Conservation (phyloP, 2,113 vertebrate genomes). For the Cnemophilus loriae region DNA sequence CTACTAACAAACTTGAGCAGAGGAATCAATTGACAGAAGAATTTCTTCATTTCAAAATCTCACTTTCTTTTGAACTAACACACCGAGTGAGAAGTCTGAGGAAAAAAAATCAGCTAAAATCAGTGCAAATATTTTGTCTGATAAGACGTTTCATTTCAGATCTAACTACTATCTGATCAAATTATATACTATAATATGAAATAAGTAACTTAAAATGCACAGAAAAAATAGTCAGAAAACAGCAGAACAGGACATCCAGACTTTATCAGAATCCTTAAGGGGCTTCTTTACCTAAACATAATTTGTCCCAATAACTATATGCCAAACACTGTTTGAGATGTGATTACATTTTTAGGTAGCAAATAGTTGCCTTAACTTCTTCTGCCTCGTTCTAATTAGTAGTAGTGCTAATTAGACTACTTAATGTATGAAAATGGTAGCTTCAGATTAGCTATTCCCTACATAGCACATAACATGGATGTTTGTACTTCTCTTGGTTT, state of each 20-base stretch:
- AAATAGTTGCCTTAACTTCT: neutral
- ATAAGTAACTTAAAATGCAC: neutral
- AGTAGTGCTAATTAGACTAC: neutral
- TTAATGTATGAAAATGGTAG: neutral
- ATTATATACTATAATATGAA: neutral
- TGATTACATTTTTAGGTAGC: neutral
- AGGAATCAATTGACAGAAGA: neutral
- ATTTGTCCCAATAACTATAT: neutral
- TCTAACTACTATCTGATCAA: neutral
- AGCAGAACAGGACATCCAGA: neutral
- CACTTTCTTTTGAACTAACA: neutral
- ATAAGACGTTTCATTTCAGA: neutral
- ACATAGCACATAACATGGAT: neutral
- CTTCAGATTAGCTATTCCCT: neutral
- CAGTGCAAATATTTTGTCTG: neutral
- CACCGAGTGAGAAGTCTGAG: neutral
- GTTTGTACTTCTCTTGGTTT: neutral
- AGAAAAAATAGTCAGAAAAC: neutral
- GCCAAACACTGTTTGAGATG: neutral
- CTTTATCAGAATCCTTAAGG: neutral
- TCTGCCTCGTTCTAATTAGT: neutral
- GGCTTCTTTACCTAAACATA: neutral
- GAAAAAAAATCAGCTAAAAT: neutral
- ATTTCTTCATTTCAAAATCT: neutral
- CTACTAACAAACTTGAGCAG: neutral